These are phyloP conservation scores for Physella acuta DNA, from an alignment of 1,140 invertebrate species.

Conservation along the genomic window DNA sequence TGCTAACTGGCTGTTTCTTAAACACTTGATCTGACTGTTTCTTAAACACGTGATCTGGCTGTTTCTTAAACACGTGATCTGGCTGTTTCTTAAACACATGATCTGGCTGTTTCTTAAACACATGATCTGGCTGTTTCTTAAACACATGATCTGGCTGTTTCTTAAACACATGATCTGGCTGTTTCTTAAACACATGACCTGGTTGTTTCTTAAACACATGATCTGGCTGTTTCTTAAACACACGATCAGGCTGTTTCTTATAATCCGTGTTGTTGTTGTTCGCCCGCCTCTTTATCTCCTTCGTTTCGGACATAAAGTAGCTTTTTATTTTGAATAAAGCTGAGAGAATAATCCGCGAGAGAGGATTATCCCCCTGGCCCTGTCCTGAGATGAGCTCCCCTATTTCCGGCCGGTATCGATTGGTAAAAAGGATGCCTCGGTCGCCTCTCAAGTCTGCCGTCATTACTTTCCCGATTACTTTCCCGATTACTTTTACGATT, in stretches of 20 bases:
- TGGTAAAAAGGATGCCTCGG: neutral
- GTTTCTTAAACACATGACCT: neutral
- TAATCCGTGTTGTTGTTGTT: no score
- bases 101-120: no score
- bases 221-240: neutral
- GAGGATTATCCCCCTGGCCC: constrained; percentile 15
- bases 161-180: no score
- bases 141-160: no score
- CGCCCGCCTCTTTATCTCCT: neutral
- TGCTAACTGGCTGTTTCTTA: no score
- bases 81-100: no score
- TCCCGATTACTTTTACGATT: no score
- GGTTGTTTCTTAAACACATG: neutral
- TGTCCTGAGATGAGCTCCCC: constrained; percentile 17
- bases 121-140: no score
- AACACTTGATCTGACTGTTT: no score
- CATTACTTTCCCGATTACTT: constrained; percentile 12
- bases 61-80: no score
- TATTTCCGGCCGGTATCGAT: constrained; percentile 20
- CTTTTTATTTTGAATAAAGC: constrained; percentile 14
- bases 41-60: no score
- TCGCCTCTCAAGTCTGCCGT: neutral
- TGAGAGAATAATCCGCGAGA: constrained; percentile 14
- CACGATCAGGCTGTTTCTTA: no score
- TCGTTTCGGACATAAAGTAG: neutral